A percentile compares a stretch with the other conserved stretches of the same genome.
Evolutionary conservation across 2,888 invertebrate genomes (phyloP).

Genomic region (Eupithecia subfuscata): DNA sequence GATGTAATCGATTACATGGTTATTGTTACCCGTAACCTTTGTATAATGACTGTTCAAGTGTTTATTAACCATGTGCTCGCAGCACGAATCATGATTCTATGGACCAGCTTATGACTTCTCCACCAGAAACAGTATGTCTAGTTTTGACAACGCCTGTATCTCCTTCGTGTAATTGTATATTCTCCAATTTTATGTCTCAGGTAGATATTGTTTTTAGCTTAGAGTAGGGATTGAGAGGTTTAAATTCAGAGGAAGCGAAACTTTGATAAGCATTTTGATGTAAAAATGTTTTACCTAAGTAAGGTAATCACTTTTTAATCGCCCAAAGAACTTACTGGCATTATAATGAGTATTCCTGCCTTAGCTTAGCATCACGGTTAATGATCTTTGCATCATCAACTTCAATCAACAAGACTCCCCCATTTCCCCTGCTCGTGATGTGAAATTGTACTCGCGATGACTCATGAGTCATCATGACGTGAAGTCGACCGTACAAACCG

Average conservation of each 20-base stretch:
- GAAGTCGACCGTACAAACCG: conserved; percentile 41
- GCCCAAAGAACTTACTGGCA: background rate
- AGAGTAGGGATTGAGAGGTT: too few relatives aligned
- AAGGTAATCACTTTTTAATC: background rate
- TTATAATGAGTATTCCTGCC: background rate
- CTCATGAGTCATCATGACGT: conserved; percentile 49
- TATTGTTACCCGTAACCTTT: conserved; percentile 21
- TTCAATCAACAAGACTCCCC: conserved; percentile 21
- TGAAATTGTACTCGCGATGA: conserved; percentile 51
- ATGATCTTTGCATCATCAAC: background rate
- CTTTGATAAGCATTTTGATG: background rate
- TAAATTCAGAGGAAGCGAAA: background rate
- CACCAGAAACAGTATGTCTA: background rate
- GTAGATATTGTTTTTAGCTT: too few relatives aligned
- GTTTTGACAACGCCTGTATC: background rate
- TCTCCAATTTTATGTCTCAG: too few relatives aligned
- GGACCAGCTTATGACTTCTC: background rate
- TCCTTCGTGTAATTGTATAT: background rate
- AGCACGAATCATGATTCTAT: background rate
- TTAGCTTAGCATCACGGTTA: background rate
- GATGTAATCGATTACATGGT: conserved; percentile 26
- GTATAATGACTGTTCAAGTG: conserved; percentile 21
- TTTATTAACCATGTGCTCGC: conserved; percentile 40
- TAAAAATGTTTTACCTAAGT: background rate
- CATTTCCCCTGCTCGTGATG: background rate